Conservation (phyloP, 2,888 invertebrate species). For the Xestia sexstrigata region DNA sequence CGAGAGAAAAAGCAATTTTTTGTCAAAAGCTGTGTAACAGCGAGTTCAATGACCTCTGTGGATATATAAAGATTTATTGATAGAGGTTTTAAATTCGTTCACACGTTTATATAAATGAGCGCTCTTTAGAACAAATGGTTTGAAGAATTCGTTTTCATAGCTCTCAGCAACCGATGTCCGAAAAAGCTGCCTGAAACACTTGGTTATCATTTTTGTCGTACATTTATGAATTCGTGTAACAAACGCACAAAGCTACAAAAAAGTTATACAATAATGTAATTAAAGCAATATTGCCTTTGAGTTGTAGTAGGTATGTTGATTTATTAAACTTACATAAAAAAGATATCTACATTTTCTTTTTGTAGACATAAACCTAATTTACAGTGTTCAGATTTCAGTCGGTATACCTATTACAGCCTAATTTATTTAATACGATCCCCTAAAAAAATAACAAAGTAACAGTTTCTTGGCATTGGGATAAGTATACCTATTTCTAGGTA, state of each 20-base stretch:
- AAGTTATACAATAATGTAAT: neutral
- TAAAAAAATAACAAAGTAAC: slow-evolving; percentile 2
- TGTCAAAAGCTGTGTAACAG: slow-evolving; percentile 18
- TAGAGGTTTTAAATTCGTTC: slow-evolving; percentile 17
- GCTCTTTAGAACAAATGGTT: slow-evolving; percentile 15
- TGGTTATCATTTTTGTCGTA: neutral
- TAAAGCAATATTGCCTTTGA: neutral
- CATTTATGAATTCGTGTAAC: neutral
- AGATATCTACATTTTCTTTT: neutral
- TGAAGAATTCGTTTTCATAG: neutral
- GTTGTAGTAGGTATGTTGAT: neutral
- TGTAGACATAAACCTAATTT: slow-evolving; percentile 10
- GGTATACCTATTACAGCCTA: neutral
- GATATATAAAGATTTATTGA: slow-evolving; percentile 18
- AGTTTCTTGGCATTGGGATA: neutral
- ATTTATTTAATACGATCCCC: slow-evolving; percentile 7
- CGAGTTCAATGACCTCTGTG: slow-evolving; percentile 55
- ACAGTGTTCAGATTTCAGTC: slow-evolving; percentile 17
- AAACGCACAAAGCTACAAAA: no score
- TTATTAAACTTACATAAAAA: slow-evolving; percentile 3
- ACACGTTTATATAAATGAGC: slow-evolving; percentile 1
- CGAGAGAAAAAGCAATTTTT: slow-evolving; percentile 11
- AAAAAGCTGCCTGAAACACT: neutral
- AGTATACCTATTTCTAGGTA: neutral
- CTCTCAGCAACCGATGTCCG: neutral